Conservation (phyloP, 2,113 vertebrate genomes). For the Myiagra hebetior region DNA sequence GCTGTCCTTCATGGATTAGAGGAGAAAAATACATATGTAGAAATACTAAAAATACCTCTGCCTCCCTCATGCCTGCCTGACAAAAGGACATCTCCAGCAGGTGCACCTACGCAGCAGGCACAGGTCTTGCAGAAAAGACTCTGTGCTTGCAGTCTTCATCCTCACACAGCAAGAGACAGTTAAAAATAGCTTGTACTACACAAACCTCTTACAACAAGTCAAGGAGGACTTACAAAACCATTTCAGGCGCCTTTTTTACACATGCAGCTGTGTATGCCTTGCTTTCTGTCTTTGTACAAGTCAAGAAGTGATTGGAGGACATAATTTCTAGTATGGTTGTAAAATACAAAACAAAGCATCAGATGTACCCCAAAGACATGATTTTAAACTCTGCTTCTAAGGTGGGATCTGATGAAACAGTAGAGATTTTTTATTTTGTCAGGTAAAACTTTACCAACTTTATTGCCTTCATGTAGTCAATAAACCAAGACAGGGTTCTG, state of each 20-base stretch:
- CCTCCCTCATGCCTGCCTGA: neutral
- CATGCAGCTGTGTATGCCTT: neutral
- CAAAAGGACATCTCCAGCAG: neutral
- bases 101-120: constrained; percentile 1
- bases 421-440: neutral
- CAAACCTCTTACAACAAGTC: neutral
- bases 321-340: neutral
- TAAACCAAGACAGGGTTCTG: neutral
- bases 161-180: neutral
- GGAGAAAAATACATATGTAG: neutral
- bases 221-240: neutral
- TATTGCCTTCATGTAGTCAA: neutral
- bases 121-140: neutral
- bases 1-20: neutral
- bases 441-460: neutral
- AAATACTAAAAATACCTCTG: constrained; percentile 26
- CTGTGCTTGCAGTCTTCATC: neutral
- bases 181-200: constrained; percentile 10
- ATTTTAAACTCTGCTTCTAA: neutral
- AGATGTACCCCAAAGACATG: neutral
- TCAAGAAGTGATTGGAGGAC: neutral
- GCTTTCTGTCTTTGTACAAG: neutral
- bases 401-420: neutral
- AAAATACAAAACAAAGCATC: neutral
- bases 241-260: neutral